phyloP scores from a whole-genome alignment of 2,797 vertebrate species.

The Cirrhinus mrigala region DNA sequence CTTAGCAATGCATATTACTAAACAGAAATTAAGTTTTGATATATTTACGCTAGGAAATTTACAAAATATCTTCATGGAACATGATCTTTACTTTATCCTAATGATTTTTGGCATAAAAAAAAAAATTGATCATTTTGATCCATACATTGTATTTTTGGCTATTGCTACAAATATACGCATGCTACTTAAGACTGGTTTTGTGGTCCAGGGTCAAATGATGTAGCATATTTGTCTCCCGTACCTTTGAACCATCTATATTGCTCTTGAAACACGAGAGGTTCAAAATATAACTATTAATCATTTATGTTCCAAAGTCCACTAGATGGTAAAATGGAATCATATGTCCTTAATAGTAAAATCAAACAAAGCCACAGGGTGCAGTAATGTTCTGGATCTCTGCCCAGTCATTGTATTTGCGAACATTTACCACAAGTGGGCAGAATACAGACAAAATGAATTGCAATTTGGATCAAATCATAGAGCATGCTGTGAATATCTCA shows the following conservation, averaged over 20 bases:
- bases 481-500: neutral
- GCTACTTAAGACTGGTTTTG: too few relatives aligned
- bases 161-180: too few relatives aligned
- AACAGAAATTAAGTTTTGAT: too few relatives aligned
- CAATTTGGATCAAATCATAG: neutral
- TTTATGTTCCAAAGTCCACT: neutral
- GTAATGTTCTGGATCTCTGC: neutral
- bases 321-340: neutral
- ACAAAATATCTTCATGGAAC: too few relatives aligned
- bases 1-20: too few relatives aligned
- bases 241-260: neutral
- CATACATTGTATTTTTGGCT: too few relatives aligned
- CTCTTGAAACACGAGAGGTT: neutral
- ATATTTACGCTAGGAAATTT: too few relatives aligned
- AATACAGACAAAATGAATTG: neutral
- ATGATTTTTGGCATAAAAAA: too few relatives aligned
- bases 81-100: too few relatives aligned
- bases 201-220: neutral
- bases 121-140: too few relatives aligned
- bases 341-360: neutral
- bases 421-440: slow-evolving; percentile 55
- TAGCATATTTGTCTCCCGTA: neutral
- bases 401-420: neutral
- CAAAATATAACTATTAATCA: neutral
- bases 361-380: neutral